Evolutionary conservation across 2,113 vertebrate genomes (phyloP), one percentile per base, ranked within the genome.

Genomic region (Papio anubis): DNA sequence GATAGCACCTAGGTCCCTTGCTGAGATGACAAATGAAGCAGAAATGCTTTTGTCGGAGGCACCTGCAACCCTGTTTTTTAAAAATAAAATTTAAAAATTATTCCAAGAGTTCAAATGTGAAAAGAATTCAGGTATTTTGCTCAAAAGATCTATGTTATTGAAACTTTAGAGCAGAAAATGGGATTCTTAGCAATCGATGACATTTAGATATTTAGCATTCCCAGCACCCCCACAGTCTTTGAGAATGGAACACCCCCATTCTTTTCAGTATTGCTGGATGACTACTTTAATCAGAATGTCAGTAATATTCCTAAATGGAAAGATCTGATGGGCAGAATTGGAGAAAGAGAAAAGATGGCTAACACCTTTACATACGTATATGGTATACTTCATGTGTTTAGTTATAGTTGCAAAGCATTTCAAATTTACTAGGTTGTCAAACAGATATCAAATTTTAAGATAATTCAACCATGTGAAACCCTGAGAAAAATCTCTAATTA

Each of bases 31-130:
- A 97, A 97, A 78, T 48, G 80, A 97, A 92, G 95, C 45, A 92
- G 96, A 98, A 97, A 96, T 86, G 48, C 17, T 96, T 68, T 98
- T 97, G 96, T 79, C 87, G 94, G 73, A 66, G 68, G 50, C 50
- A 95, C 88, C 92, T 88, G 89, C 27, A 92, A 94, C 38, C 32
- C 82, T 75, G 35, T 35, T 96, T 98, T n/a, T 97, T 0, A 0
- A 64, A 96, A 97, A 76, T 93, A 79, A 97, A 97, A 30, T 95
- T 97, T 93, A 83, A 38, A 64, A 98, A 96, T 94, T 66, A 97
- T 97, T 97, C 13, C 43, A 92, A 92, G 21, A 70, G 64, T 90
- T 81, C 50, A 83, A 5, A 45, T 57, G 4, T 35, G 9, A 92
- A 96, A 90, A 94, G 27, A 91, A 75, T 91, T 80, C 25, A 83